Base-by-base conservation (phyloP, 1,140 invertebrate genomes). In the Eurosta solidaginis region DNA sequence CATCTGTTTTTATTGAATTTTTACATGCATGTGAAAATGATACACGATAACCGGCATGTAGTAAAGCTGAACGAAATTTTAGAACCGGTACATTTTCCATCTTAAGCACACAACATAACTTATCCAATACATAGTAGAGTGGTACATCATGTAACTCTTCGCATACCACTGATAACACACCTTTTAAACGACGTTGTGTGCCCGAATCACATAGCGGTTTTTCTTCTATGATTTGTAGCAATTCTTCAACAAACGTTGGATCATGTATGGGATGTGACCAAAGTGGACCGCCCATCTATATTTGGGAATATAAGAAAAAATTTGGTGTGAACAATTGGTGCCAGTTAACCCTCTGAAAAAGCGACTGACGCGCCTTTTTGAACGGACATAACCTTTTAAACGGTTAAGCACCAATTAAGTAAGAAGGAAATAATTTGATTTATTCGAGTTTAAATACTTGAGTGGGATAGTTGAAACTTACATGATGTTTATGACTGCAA, bases 1-100 rank as follows among this genome's bases (percentile, higher is more conserved):
- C 98, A 88, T 97, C 90, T 0, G 98, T 99, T 90, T 99, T 99
- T 3, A 99, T 89, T 0, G 96, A 97, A 79, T 93, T 92, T 82
- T 93, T 94, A 73, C 91, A 91, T 74, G 95, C 94, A 89, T 99
- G 98, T 0, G 97, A 98, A 79, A 93, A 92, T 0, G 97, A 99
- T 3, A 99, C 97, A 81, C 91, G 89, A 88, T 96, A 98, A 1
- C 97, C 97, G 12, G 95, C 95, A 90, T 99, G 96, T 25, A 99
- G 84, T 63, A 99, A 87, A 0, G 97, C 98, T 2, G 98, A 99
- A 81, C 97, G 95, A 82, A 89, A 91, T 79, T 90, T 84, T 44
- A 92, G 82, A 89, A 94, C 91, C 4, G 92, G 90, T 81, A 93
- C 91, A 27, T 90, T 91, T 85, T 91, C 89, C 82, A 90, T 88